Percentiles rank a stretch among this genome's conserved stretches.
phyloP scores from a whole-genome alignment of 2,797 vertebrate genomes.

The Sebastes flavidus region DNA sequence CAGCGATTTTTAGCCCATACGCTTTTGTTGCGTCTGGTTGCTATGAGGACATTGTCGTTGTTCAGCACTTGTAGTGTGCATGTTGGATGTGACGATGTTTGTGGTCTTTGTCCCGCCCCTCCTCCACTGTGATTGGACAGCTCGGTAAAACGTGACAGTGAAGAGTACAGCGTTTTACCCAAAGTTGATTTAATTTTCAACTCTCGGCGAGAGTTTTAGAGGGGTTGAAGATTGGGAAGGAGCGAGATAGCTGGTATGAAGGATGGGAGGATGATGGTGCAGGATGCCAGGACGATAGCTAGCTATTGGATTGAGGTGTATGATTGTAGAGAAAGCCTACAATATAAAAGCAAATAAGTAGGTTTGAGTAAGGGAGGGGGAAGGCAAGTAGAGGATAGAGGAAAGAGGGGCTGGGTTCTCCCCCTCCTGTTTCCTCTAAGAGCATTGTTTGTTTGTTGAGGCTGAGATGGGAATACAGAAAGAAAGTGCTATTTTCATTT shows the following conservation, averaged over 20 bases:
- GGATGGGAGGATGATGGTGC: neutral
- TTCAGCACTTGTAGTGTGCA: no score
- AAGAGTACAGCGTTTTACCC: no score
- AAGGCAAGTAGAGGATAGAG: neutral
- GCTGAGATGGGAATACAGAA: neutral
- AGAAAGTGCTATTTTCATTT: conserved; percentile 12
- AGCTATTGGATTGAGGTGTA: neutral
- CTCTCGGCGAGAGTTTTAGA: neutral
- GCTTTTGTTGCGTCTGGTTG: no score
- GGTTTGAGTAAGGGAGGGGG: neutral
- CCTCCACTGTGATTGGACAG: no score
- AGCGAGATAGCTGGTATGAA: neutral
- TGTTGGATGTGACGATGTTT: no score
- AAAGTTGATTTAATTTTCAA: no score
- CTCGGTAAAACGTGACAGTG: no score
- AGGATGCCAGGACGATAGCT: neutral
- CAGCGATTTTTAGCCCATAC: no score
- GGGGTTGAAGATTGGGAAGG: neutral
- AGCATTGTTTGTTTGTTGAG: conserved; percentile 6
- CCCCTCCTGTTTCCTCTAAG: conserved; percentile 14
- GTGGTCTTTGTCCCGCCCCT: no score
- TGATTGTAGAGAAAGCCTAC: neutral
- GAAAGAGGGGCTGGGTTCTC: neutral
- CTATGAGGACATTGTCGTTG: no score
- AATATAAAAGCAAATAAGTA: neutral